phyloP scores from a whole-genome alignment of 2,797 vertebrate species.

The Xiphorhynchus erythropygius region DNA sequence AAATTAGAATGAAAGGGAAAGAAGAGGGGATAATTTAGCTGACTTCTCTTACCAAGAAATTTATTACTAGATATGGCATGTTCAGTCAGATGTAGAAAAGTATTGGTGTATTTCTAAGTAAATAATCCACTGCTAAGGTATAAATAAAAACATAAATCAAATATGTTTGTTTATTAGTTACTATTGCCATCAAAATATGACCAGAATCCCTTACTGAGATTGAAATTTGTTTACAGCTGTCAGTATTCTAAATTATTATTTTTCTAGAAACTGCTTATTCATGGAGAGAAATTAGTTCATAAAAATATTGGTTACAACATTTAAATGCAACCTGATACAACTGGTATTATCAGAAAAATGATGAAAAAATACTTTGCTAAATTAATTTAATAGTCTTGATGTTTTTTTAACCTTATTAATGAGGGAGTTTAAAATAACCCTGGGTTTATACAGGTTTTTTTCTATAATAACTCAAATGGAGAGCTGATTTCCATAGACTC shows the following conservation, averaged over 20 bases:
- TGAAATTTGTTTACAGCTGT: neutral
- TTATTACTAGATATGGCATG: neutral
- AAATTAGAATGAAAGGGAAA: neutral
- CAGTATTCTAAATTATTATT: neutral
- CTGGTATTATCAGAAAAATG: neutral
- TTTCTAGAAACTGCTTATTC: neutral
- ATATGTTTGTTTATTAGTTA: neutral
- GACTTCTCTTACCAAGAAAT: neutral
- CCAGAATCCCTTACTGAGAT: neutral
- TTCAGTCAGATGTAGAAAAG: neutral
- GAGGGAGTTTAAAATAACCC: neutral
- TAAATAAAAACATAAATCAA: neutral
- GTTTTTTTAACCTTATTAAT: neutral
- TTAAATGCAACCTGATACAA: neutral
- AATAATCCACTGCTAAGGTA: neutral
- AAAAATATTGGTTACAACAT: neutral
- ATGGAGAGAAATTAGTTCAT: neutral
- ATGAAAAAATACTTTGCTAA: neutral
- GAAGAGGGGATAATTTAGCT: neutral
- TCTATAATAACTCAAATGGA: neutral
- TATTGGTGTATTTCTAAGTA: neutral
- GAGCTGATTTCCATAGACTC: neutral
- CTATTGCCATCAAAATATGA: neutral
- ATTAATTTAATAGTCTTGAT: neutral
- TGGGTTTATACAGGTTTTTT: fast-evolving